Evolutionary conservation across 2,797 vertebrate genomes (phyloP), one percentile per base, ranked within the genome.

Genomic region (Halcyon chelicuti): DNA sequence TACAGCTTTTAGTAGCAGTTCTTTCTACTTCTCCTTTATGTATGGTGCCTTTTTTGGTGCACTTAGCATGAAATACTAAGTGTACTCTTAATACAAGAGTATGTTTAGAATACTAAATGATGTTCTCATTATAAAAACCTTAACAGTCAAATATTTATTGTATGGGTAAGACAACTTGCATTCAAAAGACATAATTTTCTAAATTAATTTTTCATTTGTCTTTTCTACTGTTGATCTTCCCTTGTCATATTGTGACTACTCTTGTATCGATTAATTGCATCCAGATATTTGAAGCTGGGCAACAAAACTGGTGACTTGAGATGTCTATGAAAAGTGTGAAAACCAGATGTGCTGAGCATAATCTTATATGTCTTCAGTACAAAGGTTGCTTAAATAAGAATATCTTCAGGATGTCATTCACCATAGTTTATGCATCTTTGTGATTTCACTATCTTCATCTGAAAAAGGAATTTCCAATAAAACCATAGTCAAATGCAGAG

Each of bases 371-470:
- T 35, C 3, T 49, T 55, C 7, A 42, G 4, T 16, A 29, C 7
- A 61, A 72, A 35, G 4, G 1, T 29, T 52, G 5, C 14, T 72
- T 16, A 11, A 18, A 5, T 17, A 23, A 75, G 5, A 37, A 74
- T 5, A 39, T 58, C 18, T 57, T 73, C 25, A 51, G 6, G 16
- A 65, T 58, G 78, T 70, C 3, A 16, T 22, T 54, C 33, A 14
- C 47, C 49, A 7, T 22, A 55, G 35, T 29, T 47, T 31, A 55
- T 15, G 6, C 0, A 9, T 21, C 21, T 75, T 31, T n/a, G 1
- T 3, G 4, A 33, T 60, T 60, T 90, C 9, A 6, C 3, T 29
- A 10, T 29, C 21, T 62, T 49, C 2, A 1, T 3, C 2, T 23
- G 40, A 51, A 87, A 84, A 94, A 2, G 2, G 13, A 44, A 31